phyloP scores from a whole-genome alignment of 2,113 vertebrate species.

The Acrocephalus kingi region DNA sequence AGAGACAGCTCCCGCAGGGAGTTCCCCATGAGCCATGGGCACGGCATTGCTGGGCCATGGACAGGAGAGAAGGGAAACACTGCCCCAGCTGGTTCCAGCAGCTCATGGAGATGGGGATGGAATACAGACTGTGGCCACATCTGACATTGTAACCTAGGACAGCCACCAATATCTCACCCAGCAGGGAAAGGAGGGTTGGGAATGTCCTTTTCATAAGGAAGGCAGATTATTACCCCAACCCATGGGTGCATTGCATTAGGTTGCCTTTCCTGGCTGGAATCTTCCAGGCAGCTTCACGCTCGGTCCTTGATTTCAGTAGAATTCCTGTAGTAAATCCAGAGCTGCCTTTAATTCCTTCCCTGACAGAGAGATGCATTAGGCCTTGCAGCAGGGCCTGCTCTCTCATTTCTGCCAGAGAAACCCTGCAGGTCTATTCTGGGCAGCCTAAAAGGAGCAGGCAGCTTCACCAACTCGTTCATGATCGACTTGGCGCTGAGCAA shows the following conservation, averaged over 20 bases:
- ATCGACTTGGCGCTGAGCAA: background rate
- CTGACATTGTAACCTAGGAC: no score
- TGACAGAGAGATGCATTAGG: background rate
- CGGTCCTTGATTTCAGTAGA: background rate
- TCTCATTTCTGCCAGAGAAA: background rate
- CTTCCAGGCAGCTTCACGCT: background rate
- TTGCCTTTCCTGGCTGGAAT: background rate
- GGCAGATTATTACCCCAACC: background rate
- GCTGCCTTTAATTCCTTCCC: background rate
- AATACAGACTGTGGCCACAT: no score
- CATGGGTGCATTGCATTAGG: background rate
- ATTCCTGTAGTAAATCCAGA: background rate
- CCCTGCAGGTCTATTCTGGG: background rate
- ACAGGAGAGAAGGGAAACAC: no score
- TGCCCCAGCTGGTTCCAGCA: no score
- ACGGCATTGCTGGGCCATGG: no score
- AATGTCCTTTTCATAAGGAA: background rate
- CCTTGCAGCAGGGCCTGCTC: background rate
- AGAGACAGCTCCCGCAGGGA: no score
- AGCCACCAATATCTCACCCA: background rate
- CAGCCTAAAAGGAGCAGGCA: background rate
- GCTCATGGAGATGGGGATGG: no score
- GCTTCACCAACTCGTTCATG: conserved; percentile 17
- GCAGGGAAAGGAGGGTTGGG: background rate
- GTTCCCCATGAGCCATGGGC: no score